Evolutionary conservation across 2,113 vertebrate species (phyloP), one percentile per base, ranked within the genome.

Genomic region (Galeopterus variegatus): DNA sequence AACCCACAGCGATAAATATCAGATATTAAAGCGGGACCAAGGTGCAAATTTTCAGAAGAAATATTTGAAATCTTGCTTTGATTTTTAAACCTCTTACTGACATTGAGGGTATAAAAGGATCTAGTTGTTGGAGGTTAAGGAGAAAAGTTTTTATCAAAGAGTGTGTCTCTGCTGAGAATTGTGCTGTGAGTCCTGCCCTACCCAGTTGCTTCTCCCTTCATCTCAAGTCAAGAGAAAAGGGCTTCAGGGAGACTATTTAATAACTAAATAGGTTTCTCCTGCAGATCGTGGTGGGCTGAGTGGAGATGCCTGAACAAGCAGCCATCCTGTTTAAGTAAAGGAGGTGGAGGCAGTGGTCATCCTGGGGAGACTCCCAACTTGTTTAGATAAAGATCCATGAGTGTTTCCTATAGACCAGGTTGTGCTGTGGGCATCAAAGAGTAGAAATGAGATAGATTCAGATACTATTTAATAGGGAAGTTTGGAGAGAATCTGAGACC

Each of bases 21-120:
- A 56, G 52, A 56, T 91, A 52, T 12, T 70, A 19, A 80, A 95
- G 48, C 54, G 41, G 62, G n/a, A 65, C 33, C 17, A 65, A 54
- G 58, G 50, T 65, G 36, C 48, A 72, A 45, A 21, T 88, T 90
- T 93, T 90, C 67, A 64, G 60, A 64, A 92, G 64, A 70, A 70
- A 89, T 36, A 72, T 69, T 95, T 95, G 65, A 86, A 95, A 85
- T 48, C 45, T 33, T 58, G 3, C 62, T 87, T 97, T 93, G 45
- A 62, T 21, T 95, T 95, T 48, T 83, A 83, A 83, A 87, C 4
- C 17, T 80, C 26, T 62, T 41, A 5, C 13, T 7, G 72, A 41
- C 41, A 62, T 48, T 84, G n/a, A 75, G 21, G 9, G 1, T 56
- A 80, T 90, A 60, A 83, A 58, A 65, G 6, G 60, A 36, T 48